Evolutionary conservation across 2,888 invertebrate species (phyloP), one percentile per base, ranked within the genome.

Genomic region (Clistopyga incitator): DNA sequence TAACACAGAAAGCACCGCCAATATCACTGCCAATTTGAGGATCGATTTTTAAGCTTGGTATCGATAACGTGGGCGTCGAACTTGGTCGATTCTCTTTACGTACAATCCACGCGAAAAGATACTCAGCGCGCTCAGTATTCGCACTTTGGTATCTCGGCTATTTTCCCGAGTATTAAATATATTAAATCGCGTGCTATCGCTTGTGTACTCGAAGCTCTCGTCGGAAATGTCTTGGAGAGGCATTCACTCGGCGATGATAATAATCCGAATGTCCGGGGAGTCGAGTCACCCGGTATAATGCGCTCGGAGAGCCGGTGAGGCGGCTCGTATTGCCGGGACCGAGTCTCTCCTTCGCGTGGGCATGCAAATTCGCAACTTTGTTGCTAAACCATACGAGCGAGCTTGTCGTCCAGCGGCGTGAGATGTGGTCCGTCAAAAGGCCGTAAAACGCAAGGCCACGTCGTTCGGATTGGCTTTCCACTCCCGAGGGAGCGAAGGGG

Each of bases 351-450:
- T 38, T n/a, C 15, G 56, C 84, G 75, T 78, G 87, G 87, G 88
- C 89, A 91, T 91, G 91, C 90, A 91, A 92, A 91, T 92, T 91
- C 87, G 91, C 90, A 90, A 92, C 89, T 91, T 90, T 91, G 91
- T 92, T 90, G 89, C 90, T 89, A 87, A 89, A 89, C 88, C 89
- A 86, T 89, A 88, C 83, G 85, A 83, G 84, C 82, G 45, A 80
- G 85, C 82, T 84, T 88, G 89, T 88, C 87, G 89, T 88, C 83
- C 88, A 86, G 85, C 87, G 90, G 90, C 90, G 92, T 92, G 92
- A 93, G 92, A 92, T 92, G 92, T 91, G 92, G 92, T 92, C 92
- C 91, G 92, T 93, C 92, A 92, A 88, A 88, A 87, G 86, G 84
- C 84, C 86, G 87, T 88, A 88, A 88, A 88, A 88, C 84, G 83